A percentile compares a stretch with the other conserved stretches of the same genome.
phyloP scores from a whole-genome alignment of 1,140 invertebrate genomes.

The Pentalonia nigronervosa region DNA sequence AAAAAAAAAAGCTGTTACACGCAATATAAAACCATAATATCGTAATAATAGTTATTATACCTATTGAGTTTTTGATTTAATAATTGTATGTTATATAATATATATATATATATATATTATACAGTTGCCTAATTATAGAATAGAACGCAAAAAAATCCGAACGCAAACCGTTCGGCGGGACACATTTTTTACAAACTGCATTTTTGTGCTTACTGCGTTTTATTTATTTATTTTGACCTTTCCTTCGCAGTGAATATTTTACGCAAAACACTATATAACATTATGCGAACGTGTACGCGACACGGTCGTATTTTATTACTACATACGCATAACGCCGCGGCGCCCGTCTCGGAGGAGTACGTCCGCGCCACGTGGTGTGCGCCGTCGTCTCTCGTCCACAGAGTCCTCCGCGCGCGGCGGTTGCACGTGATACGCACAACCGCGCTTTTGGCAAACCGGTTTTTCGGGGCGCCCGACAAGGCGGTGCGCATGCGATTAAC shows the following conservation, averaged over 20 bases:
- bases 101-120: too few species aligned
- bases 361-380: not conserved
- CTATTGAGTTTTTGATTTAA: not conserved
- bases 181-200: not conserved
- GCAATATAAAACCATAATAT: not conserved
- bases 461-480: not conserved
- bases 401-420: too few species aligned
- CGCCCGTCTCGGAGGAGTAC: not conserved
- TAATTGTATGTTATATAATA: not conserved
- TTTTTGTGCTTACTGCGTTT: not conserved
- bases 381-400: not conserved
- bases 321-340: not conserved
- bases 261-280: too few species aligned
- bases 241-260: not conserved
- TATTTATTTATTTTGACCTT: not conserved
- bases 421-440: conserved; percentile 11
- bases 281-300: not conserved
- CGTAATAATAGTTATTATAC: not conserved
- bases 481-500: not conserved
- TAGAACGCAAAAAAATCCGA: not conserved
- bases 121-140: not conserved
- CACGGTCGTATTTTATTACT: not conserved
- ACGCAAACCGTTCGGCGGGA: not conserved
- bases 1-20: not conserved
- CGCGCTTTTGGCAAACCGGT: not conserved